Evolutionary conservation across 2,888 invertebrate genomes (phyloP).

Genomic region (Zygaena filipendulae): DNA sequence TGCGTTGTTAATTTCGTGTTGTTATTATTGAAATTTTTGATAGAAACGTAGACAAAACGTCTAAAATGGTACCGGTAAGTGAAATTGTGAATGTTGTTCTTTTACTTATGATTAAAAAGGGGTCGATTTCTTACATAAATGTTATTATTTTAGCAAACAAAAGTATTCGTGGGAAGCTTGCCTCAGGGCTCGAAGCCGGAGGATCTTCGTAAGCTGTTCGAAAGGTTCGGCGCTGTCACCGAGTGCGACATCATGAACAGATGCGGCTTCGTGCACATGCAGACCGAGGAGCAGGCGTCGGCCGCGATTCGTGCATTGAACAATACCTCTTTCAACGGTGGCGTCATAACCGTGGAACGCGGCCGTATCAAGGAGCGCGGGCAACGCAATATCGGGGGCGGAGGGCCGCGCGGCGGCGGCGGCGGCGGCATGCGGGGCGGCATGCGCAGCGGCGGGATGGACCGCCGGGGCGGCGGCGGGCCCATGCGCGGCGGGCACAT

Average conservation of each 20-base stretch:
- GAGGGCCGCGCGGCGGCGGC: conserved; percentile 48
- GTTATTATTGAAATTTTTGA: too few species aligned
- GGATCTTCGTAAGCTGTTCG: conserved; percentile 85
- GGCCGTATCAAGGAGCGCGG: conserved; percentile 81
- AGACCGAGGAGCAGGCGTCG: conserved; percentile 82
- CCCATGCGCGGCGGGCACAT: conserved; percentile 36
- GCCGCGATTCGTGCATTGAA: conserved; percentile 84
- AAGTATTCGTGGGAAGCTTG: conserved; percentile 94
- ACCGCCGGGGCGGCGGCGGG: conserved; percentile 39
- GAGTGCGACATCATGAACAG: conserved; percentile 96
- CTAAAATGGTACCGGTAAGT: conserved; percentile 61
- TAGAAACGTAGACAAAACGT: conserved; percentile 17
- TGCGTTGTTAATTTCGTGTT: too few species aligned
- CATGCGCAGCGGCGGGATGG: too few species aligned
- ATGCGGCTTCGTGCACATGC: conserved; percentile 94
- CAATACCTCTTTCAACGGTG: conserved; percentile 85
- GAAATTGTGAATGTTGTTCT: too few species aligned
- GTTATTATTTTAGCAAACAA: conserved; percentile 71
- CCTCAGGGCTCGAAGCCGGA: conserved; percentile 86
- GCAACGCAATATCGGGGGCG: conserved; percentile 59
- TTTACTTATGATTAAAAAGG: not conserved
- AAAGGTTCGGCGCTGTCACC: conserved; percentile 86
- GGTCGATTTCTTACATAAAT: too few species aligned
- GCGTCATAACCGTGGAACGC: conserved; percentile 85
- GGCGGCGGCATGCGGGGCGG: conserved; percentile 61